Evolutionary conservation across 2,888 invertebrate genomes (phyloP).

Genomic region (Brachypalpus laphriformis): DNA sequence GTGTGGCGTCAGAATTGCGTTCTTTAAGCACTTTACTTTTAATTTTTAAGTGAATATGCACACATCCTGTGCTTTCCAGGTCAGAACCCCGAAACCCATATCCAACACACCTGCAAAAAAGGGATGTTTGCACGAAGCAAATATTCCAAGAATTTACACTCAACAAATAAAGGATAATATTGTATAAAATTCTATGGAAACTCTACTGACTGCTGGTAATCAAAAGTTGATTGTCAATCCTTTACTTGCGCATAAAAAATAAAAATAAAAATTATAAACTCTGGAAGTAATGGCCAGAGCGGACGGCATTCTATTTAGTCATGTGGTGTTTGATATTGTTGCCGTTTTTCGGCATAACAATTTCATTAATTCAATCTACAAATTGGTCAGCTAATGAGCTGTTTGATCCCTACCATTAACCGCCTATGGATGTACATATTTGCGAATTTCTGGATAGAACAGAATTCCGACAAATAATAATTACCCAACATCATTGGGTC

Average conservation of each 20-base stretch:
- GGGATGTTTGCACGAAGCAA: no score
- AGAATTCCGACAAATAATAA: constrained; percentile 30
- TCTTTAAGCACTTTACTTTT: no score
- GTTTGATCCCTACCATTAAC: constrained; percentile 10
- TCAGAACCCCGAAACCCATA: no score
- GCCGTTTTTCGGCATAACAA: not conserved
- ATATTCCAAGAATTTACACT: not conserved
- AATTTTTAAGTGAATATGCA: no score
- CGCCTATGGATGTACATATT: not conserved
- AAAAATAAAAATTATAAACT: not conserved
- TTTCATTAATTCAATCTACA: not conserved
- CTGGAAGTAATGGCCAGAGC: not conserved
- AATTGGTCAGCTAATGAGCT: constrained; percentile 20
- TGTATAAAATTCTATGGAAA: no score
- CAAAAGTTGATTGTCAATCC: not conserved
- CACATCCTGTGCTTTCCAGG: no score
- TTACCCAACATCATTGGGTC: constrained; percentile 30
- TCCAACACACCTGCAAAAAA: no score
- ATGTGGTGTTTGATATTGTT: not conserved
- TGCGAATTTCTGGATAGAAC: constrained; percentile 8
- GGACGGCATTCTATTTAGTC: not conserved
- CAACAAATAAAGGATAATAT: not conserved
- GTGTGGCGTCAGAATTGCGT: no score
- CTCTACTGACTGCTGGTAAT: not conserved
- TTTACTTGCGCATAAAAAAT: not conserved